Conservation (phyloP, 2,888 invertebrate species). For the Clanis bilineata region DNA sequence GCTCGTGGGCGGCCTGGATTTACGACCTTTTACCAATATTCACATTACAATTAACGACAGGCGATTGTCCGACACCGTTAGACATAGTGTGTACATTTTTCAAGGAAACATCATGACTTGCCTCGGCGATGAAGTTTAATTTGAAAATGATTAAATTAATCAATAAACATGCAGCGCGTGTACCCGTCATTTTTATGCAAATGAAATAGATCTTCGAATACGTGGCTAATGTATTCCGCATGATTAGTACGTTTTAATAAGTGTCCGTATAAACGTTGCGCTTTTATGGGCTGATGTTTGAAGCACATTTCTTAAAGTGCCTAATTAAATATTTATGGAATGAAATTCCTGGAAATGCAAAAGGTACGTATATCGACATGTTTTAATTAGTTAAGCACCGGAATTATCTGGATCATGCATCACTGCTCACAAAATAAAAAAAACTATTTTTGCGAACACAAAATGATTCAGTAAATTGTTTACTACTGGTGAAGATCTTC, state of each 20-base stretch:
- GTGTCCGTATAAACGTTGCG: background rate
- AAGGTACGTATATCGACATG: constrained; percentile 21
- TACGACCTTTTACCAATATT: constrained; percentile 31
- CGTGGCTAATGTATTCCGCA: constrained; percentile 5
- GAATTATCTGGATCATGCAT: constrained; percentile 20
- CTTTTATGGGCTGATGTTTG: background rate
- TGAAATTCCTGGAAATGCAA: constrained; percentile 3
- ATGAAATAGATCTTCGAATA: constrained; percentile 21
- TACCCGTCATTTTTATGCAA: constrained; percentile 26
- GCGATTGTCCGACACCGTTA: constrained; percentile 9
- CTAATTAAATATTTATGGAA: constrained; percentile 11
- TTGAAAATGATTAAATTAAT: constrained; percentile 12
- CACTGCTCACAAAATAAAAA: too few relatives aligned
- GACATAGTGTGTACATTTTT: constrained; percentile 1
- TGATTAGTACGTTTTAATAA: constrained; percentile 6
- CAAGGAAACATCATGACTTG: constrained; percentile 12
- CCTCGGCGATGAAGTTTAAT: constrained; percentile 11
- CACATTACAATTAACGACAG: constrained; percentile 8
- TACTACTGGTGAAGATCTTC: constrained; percentile 39
- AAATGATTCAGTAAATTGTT: constrained; percentile 33
- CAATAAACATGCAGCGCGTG: constrained; percentile 25
- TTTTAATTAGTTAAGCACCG: constrained; percentile 24
- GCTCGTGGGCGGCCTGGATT: constrained; percentile 56
- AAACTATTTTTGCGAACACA: too few relatives aligned
- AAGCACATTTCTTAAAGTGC: background rate